Evolutionary conservation across 2,888 invertebrate species (phyloP).

Genomic region (Agonopterix heracliana): DNA sequence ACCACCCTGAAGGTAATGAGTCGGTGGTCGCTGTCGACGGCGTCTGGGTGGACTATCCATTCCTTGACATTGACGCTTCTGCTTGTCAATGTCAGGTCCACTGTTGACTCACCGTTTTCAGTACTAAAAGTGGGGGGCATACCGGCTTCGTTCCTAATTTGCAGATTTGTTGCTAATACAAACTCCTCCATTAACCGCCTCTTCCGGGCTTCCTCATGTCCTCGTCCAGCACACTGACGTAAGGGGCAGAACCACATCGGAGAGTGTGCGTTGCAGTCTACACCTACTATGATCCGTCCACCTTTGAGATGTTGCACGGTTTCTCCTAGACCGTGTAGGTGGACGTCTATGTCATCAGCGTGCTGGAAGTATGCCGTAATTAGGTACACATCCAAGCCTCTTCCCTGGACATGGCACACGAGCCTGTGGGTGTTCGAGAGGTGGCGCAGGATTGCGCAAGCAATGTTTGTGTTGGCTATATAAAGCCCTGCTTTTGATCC

Average conservation of each 20-base stretch:
- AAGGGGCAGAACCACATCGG: slow-evolving; percentile 18
- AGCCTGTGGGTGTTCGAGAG: background rate
- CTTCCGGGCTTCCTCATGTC: slow-evolving; percentile 9
- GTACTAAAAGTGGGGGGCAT: slow-evolving; percentile 15
- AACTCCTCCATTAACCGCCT: slow-evolving; percentile 12
- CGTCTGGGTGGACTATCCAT: slow-evolving; percentile 16
- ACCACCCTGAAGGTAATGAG: slow-evolving; percentile 9
- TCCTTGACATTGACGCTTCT: background rate
- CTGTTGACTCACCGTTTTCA: slow-evolving; percentile 17
- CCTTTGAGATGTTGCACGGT: background rate
- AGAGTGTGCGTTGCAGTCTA: slow-evolving; percentile 9
- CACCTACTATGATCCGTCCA: background rate
- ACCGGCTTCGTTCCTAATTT: slow-evolving; percentile 5
- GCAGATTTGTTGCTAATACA: slow-evolving; percentile 7
- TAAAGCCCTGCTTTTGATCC: background rate
- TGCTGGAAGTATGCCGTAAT: background rate
- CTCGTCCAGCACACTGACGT: slow-evolving; percentile 11
- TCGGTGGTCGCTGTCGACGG: slow-evolving; percentile 18
- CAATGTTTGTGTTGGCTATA: background rate
- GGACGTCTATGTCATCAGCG: background rate
- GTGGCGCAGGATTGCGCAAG: background rate
- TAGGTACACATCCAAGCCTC: background rate
- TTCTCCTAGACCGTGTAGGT: background rate
- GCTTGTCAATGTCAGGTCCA: slow-evolving; percentile 18
- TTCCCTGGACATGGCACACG: background rate